Conservation (phyloP, 2,888 invertebrate genomes). For the Deilephila elpenor region DNA sequence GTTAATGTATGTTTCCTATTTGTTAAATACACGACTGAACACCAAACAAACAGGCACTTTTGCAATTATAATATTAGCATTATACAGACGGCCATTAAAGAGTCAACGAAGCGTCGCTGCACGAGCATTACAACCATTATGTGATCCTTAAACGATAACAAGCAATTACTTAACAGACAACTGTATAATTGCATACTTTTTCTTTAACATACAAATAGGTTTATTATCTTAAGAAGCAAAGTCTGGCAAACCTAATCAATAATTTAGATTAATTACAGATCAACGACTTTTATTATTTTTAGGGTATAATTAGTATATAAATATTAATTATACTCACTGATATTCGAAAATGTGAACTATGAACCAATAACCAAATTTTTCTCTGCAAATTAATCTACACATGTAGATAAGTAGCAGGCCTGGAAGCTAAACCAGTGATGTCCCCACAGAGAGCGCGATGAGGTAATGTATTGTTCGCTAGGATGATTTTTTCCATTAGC, state of each 20-base stretch:
- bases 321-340: too few species aligned
- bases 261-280: neutral
- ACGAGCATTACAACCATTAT: slow-evolving; percentile 27
- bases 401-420: too few species aligned
- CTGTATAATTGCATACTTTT: neutral
- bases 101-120: slow-evolving; percentile 32
- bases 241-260: neutral
- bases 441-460: too few species aligned
- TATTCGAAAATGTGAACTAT: too few species aligned
- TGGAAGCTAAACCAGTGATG: too few species aligned
- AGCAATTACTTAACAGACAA: neutral
- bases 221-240: too few species aligned
- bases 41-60: neutral
- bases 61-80: slow-evolving; percentile 30
- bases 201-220: neutral
- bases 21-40: neutral
- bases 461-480: too few species aligned
- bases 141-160: slow-evolving; percentile 10
- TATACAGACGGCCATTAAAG: slow-evolving; percentile 31
- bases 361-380: too few species aligned
- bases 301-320: too few species aligned
- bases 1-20: neutral
- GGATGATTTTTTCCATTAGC: too few species aligned
- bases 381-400: too few species aligned
- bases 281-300: too few species aligned